Conservation (phyloP, 2,113 vertebrate genomes). For the Lonchura striata region DNA sequence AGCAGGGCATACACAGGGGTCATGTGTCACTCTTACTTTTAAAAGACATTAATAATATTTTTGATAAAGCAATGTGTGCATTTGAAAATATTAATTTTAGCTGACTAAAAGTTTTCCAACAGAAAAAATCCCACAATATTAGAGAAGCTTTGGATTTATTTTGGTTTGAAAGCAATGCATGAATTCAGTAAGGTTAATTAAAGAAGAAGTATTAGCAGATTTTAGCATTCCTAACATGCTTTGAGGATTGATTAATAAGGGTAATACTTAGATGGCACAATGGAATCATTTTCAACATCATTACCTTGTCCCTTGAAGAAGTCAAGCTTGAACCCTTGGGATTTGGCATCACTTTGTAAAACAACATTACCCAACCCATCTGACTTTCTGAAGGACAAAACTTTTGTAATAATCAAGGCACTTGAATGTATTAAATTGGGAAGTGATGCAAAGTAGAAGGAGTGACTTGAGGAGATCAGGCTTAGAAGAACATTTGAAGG, state of each 20-base stretch:
- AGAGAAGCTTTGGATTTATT: not conserved
- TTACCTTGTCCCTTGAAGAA: slow-evolving; percentile 50
- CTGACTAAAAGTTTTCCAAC: not conserved
- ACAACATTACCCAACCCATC: slow-evolving; percentile 6
- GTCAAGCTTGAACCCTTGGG: not conserved
- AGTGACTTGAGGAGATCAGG: not conserved
- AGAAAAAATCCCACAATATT: not conserved
- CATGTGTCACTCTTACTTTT: not conserved
- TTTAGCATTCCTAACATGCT: slow-evolving; percentile 49
- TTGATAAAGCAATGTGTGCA: not conserved
- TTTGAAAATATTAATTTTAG: not conserved
- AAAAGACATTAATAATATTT: not conserved
- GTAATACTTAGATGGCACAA: slow-evolving; percentile 19
- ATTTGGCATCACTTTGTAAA: slow-evolving; percentile 27
- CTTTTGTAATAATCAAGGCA: not conserved
- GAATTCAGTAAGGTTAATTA: slow-evolving; percentile 38
- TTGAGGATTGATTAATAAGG: slow-evolving; percentile 48
- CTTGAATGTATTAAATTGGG: not conserved
- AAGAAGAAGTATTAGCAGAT: not conserved
- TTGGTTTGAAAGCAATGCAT: not conserved
- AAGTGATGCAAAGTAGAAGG: not conserved
- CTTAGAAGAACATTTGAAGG: not conserved
- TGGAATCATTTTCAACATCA: slow-evolving; percentile 62
- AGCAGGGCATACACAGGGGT: not conserved
- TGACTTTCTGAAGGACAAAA: slow-evolving; percentile 48